Base-by-base conservation (phyloP, 2,797 vertebrate species). In the Lithobates pipiens region DNA sequence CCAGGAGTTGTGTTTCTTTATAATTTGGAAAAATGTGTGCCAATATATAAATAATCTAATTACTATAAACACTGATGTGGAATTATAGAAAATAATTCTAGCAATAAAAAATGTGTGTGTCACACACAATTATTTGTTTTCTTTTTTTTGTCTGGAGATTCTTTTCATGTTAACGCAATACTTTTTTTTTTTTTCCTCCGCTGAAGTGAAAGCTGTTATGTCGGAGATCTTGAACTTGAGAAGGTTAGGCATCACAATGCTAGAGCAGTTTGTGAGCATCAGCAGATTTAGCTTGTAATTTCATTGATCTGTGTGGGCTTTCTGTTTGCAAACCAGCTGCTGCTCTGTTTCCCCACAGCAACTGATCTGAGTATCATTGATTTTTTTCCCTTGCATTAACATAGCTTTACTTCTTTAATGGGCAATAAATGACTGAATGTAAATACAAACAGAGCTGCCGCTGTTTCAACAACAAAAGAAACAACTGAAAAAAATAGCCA, bases 371-470 rank as follows among this genome's bases (percentile, higher is more conserved):
- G 94, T 94, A 95, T 93, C 95, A 96, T 95, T 93, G 95, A 96
- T 96, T 96, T 96, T 94, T 92, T 88, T 86, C 87, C 92, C 91
- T 95, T 96, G 94, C 94, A 95, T 96, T 95, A 95, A 95, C 95
- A 95, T 96, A 95, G 95, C 94, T 95, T 95, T 96, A 94, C 94
- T 95, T 93, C 93, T 95, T 95, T 95, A 95, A 95, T 95, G 94
- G 94, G 92, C 94, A 95, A 94, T 95, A 95, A 96, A 95, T 95
- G 94, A 94, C 94, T 95, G 94, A 91, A 95, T 93, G 92, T 95
- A 95, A 96, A 95, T 95, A 95, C 93, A 94, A 95, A 94, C 93
- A 92, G 91, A 84, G 79, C 82, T 93, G 89, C 63, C 44, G 81
- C 76, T 63, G 81, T 74, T 87, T 63, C 91, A 92, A 93, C 90